Conservation (phyloP, 1,140 invertebrate species). For the Teleogryllus occipitalis region DNA sequence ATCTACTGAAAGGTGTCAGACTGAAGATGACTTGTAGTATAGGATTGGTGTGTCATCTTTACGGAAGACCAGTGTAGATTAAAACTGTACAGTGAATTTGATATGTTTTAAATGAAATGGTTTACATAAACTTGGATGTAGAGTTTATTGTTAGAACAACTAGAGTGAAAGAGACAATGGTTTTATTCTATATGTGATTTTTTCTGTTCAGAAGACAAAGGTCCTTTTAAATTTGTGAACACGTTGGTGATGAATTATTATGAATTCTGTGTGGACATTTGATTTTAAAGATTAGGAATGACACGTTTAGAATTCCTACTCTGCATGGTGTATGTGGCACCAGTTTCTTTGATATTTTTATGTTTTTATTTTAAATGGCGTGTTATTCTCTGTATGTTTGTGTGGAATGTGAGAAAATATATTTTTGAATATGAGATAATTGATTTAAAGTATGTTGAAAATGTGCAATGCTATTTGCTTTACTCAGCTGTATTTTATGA, state of each 20-base stretch:
- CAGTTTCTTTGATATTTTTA: neutral
- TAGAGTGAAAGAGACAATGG: neutral
- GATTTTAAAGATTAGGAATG: neutral
- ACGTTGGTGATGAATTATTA: neutral
- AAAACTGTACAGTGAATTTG: constrained; percentile 1
- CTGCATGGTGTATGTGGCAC: neutral
- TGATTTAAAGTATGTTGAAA: neutral
- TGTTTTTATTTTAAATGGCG: neutral
- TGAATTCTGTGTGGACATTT: neutral
- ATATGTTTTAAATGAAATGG: neutral
- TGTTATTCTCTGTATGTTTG: constrained; percentile 1
- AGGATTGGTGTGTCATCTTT: neutral
- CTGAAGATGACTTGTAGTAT: neutral
- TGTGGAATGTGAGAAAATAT: constrained; percentile 2
- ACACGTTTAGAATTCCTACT: neutral
- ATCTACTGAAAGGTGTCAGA: neutral
- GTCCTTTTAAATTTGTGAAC: neutral
- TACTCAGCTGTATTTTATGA: neutral
- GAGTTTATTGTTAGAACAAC: neutral
- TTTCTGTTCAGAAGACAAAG: neutral
- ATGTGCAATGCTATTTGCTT: neutral
- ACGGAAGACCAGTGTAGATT: neutral
- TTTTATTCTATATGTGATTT: neutral
- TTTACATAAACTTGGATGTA: neutral
- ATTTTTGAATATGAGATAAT: neutral